Base-by-base conservation (phyloP, 2,888 invertebrate species). In the Drosophila planitibia region DNA sequence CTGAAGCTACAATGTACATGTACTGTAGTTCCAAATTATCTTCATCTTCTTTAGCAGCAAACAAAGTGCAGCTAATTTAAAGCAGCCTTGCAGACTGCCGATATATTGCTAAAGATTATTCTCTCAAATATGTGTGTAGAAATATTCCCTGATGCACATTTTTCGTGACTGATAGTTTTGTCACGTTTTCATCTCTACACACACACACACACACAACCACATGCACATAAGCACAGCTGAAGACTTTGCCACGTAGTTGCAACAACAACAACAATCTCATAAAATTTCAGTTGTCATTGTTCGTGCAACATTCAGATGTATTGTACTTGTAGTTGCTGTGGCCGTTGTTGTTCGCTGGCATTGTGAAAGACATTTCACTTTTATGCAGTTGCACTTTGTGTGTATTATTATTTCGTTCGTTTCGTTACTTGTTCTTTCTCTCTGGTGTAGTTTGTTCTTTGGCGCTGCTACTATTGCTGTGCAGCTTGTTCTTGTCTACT, bases 371-470 rank as follows among this genome's bases (percentile, higher is more conserved):
- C 91, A 87, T 88, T 88, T 88, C 91, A 88, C 91, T 88, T 88
- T 88, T 88, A 88, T 88, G 87, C 87, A 88, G 87, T 89, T 88
- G 87, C 87, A 88, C 87, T 88, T 89, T 91, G 90, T 87, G 90
- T 87, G 90, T 88, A 89, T 91, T 91, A 89, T 90, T 88, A 79
- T 77, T 81, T 76, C 77, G 69, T 78, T 64, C 66, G 51, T 62
- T 76, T 39, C 39, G 57, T 39, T 55, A 25, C 47, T 57, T 25
- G 19, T 55, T 54, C 63, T 33, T 47, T 37, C 33, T 47, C 47
- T 47, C 47, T 25, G 25, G 22, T 47, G 47, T 25, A 47, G 47
- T 25, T 47, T 68, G 19, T 57, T 60, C 32, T 58, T 54, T 67
- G 52, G 52, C 22, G 52, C 35, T 59, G 52, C 51, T 33, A 44